A percentile compares a stretch with the other conserved stretches of the same genome.
These are phyloP conservation scores for Zoanthus sociatus DNA, from an alignment of 92 coral and sea anemone species.

Conservation along the genomic window DNA sequence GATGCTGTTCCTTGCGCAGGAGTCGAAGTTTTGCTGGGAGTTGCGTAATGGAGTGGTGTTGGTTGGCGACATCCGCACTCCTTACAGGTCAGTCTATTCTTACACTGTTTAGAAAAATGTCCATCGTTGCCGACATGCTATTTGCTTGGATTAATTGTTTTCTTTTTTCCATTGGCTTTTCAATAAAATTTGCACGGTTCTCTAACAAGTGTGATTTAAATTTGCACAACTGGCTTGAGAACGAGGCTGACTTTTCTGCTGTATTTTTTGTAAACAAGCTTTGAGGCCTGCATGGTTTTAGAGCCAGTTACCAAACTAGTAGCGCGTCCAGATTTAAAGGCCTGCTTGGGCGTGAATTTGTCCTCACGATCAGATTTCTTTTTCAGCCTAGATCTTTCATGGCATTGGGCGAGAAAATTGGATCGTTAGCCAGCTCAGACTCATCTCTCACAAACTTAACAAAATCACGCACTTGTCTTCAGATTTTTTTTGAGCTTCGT, in stretches of 20 bases:
- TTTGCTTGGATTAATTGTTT: background rate
- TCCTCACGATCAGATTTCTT: slow-evolving; percentile 25
- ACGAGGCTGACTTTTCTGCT: slow-evolving; percentile 21
- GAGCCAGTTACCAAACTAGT: slow-evolving; percentile 28
- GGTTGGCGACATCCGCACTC: slow-evolving; percentile 18
- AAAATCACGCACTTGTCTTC: slow-evolving; percentile 21
- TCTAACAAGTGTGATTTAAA: slow-evolving; percentile 31
- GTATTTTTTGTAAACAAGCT: slow-evolving; percentile 1
- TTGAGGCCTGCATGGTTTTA: slow-evolving; percentile 31
- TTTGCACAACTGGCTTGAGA: slow-evolving; percentile 42
- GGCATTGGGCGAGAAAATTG: slow-evolving; percentile 55
- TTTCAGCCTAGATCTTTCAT: slow-evolving; percentile 30
- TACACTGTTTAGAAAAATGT: slow-evolving; percentile 21
- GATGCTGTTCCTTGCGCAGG: slow-evolving; percentile 17
- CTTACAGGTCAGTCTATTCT: slow-evolving; percentile 8
- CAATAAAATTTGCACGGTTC: slow-evolving; percentile 10
- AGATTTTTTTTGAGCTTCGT: slow-evolving; percentile 23
- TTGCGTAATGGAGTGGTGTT: slow-evolving; percentile 10
- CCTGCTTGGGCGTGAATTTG: slow-evolving; percentile 27
- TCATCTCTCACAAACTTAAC: slow-evolving; percentile 55
- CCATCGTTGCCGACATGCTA: slow-evolving; percentile 5
- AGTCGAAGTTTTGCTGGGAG: slow-evolving; percentile 3
- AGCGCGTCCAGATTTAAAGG: slow-evolving; percentile 25
- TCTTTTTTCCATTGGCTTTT: slow-evolving; percentile 23
- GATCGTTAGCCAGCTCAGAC: slow-evolving; percentile 58